Base-by-base conservation (phyloP, 1,140 invertebrate genomes). In the Pseudomyrmex sp. region DNA sequence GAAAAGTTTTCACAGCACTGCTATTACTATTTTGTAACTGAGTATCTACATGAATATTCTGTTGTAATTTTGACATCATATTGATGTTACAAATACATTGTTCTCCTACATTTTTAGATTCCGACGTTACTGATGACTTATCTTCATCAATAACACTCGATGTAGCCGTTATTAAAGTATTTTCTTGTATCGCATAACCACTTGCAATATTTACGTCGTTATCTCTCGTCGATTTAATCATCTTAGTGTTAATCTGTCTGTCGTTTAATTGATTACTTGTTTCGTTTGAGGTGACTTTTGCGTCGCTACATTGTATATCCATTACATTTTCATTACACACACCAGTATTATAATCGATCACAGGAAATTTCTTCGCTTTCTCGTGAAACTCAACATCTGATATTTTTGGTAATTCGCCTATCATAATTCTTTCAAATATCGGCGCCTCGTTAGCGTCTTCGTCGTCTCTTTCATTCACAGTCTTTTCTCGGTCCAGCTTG, bases 351-450 rank as follows among this genome's bases (percentile, higher is more conserved):
- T 92, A 93, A 85, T 93, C 90, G 54, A 92, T 93, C 5, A 93
- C 79, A 5, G 92, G 91, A 87, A 93, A 92, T 52, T 92, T 93
- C 66, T 92, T 93, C 0, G 91, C 88, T 65, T 93, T 93, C 54
- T 92, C 90, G 63, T 91, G 90, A 0, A 93, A 75, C 79, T 93
- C 88, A 52, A 93, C 88, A 48, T 92, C 89, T 20, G 91, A 91
- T 48, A 92, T 90, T 46, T 88, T 82, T 0, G 92, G 91, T 52
- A 93, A 52, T 84, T 93, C 91, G 9, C 91, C 90, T 15, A 88
- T 89, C 2, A 92, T 92, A 56, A 90, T 91, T 85, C 93, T 80
- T 12, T 80, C 91, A 20, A 93, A 93, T 52, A 93, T 93, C 0
- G 92, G 91, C 1, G 91, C 90, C 82, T 72, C 23, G 10, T 80